Base-by-base conservation (phyloP, 2,113 vertebrate genomes). In the Polypterus senegalus region DNA sequence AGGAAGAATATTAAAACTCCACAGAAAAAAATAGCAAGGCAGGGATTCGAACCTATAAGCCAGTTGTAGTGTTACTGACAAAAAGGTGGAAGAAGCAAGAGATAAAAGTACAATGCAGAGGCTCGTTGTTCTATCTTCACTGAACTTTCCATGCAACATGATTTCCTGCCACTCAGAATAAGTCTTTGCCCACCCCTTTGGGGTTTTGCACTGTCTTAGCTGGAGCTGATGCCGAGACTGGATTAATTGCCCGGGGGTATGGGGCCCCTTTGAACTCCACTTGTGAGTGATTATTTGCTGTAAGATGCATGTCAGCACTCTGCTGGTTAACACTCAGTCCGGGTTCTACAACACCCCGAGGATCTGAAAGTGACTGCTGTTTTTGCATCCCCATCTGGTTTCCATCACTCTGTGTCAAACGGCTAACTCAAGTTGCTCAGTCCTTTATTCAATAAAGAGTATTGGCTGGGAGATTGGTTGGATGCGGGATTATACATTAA, bases 211-310 rank as follows among this genome's bases (percentile, higher is more conserved):
- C 27, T 27, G 27, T 27, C 27, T 27, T 27, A 27, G 27, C 27
- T 27, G 27, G 27, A 27, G 27, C 27, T 84, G 86, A 84, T 85
- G 0, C 80, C 79, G 83, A 84, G 85, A 80, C 80, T 79, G 79
- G 86, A 86, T 86, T 88, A 88, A 86, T 88, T 88, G 86, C 86
- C 86, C 82, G 80, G 83, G 86, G 84, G 82, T 82, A 86, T 81
- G 73, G 62, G 81, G 86, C 79, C 83, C 27, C 86, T 88, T 88
- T 88, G 86, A 88, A 88, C 84, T 88, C 80, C 77, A 79, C 77
- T 81, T 84, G 81, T 84, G 86, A 88, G 82, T 83, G 83, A 86
- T 87, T 83, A 80, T 87, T 85, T 83, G 85, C 81, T 82, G 73
- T 73, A 74, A 85, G 82, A 86, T 82, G 81, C 84, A 77, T 86